Evolutionary conservation across 2,113 vertebrate species (phyloP), one percentile per base, ranked within the genome.

Genomic region (Proteles cristata): DNA sequence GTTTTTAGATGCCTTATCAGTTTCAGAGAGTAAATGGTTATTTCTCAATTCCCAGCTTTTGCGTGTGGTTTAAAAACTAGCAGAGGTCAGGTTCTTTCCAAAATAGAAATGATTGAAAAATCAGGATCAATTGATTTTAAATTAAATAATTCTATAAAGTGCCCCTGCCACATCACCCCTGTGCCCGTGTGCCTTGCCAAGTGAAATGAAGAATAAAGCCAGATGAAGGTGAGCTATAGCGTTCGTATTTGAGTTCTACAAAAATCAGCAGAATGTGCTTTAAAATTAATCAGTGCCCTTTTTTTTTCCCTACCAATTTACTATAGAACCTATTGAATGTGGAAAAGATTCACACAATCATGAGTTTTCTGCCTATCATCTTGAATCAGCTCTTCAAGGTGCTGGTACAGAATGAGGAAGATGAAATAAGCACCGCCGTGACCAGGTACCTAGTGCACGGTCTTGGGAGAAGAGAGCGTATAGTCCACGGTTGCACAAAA

Each of bases 351-450:
- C 99, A 99, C 73, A 99, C 99, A 43, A 99, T 99, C 96, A 99
- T 99, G 97, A 99, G 99, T 97, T 99, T 99, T 98, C 99, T 99
- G 96, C 99, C 99, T n/a, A 97, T 99, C 88, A 99, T 99, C 96
- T 99, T 99, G 97, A 99, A 99, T 98, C 99, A 99, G 43, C 99
- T 99, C 77, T 99, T 99, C 98, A 99, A 99, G 99, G 99, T 99
- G 97, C 99, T 99, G 91, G 99, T 99, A 83, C 99, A 99, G 98
- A 99, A 99, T 90, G 99, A 99, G 66, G 98, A 99, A 5, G 99
- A 99, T 63, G 99, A 99, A 79, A 99, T 99, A 97, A 98, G 99
- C 69, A 99, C 98, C 91, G 98, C 99, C 95, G 99, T 99, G 98
- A 99, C 99, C 98, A 99, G 99, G 99, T 99, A 99, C 5, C 45